Base-by-base conservation (phyloP, 2,888 invertebrate genomes). In the Meloe dianella region DNA sequence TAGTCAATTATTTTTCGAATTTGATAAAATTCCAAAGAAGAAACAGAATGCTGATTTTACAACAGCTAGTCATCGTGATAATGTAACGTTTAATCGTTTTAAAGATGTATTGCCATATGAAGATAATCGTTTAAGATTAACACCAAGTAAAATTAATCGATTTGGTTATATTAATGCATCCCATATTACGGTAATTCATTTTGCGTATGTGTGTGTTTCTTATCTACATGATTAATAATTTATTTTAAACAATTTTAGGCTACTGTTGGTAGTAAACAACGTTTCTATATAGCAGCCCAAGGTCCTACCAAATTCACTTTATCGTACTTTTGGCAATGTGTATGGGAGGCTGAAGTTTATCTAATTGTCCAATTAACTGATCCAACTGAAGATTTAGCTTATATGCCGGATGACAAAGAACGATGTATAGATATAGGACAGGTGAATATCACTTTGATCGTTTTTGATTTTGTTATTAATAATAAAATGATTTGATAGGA, bases 161-260 rank as follows among this genome's bases (percentile, higher is more conserved):
- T 89, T 89, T 78, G 97, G 97, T 14, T 97, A 97, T 78, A 93
- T 97, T 73, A 97, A 97, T 85, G 96, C 96, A 1, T 96, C 95
- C 2, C 93, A 95, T 79, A 90, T 97, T 69, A 93, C 93, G 77
- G 95, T 95, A 82, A 81, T 80, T 61, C 12, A 32, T 54, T 56
- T 51, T 17, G 17, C 61, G n/a, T n/a, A n/a, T n/a, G n/a, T n/a
- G n/a, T n/a, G n/a, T n/a, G n/a, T n/a, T n/a, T n/a, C n/a, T n/a
- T n/a, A n/a, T n/a, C n/a, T n/a, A n/a, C n/a, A n/a, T n/a, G 20
- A 32, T 64, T 51, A 29, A 51, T 30, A 56, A 57, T 47, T 67
- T 58, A 30, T 32, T 12, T 61, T 35, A 66, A 54, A 65, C 22
- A 64, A 10, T 32, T 61, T 32, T 80, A 94, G 94, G 91, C 94